Evolutionary conservation across 2,888 invertebrate species (phyloP).

Genomic region (Yponomeuta malinellus): DNA sequence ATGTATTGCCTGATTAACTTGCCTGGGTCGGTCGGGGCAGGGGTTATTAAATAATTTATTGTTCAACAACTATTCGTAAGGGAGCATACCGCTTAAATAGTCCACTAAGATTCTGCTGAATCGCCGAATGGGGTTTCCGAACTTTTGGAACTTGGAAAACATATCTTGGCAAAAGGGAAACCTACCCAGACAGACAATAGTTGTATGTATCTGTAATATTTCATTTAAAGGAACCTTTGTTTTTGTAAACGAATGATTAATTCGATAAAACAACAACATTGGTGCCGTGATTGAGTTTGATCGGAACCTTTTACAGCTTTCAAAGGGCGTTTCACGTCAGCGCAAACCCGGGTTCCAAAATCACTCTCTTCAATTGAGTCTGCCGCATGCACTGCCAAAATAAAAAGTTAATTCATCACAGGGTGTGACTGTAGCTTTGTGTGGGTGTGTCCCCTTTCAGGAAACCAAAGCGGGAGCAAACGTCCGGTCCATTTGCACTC

Average conservation of each 20-base stretch:
- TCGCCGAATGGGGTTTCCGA: slow-evolving; percentile 6
- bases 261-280: neutral
- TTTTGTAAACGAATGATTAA: no score
- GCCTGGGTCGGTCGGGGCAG: slow-evolving; percentile 48
- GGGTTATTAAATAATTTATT: slow-evolving; percentile 74
- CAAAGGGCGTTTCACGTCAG: slow-evolving; percentile 63
- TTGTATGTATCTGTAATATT: neutral
- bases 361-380: slow-evolving; percentile 67
- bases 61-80: slow-evolving; percentile 62
- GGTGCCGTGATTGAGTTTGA: slow-evolving; percentile 58
- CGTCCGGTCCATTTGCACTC: slow-evolving; percentile 67
- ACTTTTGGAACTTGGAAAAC: slow-evolving; percentile 4
- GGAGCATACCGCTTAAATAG: slow-evolving; percentile 45
- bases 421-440: slow-evolving; percentile 37
- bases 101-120: slow-evolving; percentile 54
- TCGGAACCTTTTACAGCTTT: slow-evolving; percentile 66
- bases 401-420: slow-evolving; percentile 71
- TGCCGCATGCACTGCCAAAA: slow-evolving; percentile 59
- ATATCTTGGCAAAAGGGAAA: neutral
- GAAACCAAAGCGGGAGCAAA: slow-evolving; percentile 65
- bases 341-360: slow-evolving; percentile 71
- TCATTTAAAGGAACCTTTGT: neutral
- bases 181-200: neutral
- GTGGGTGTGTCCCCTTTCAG: slow-evolving; percentile 43
- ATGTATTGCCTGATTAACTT: slow-evolving; percentile 67